Conservation (phyloP, 2,797 vertebrate genomes). For the Tenualosa thibaudeaui region DNA sequence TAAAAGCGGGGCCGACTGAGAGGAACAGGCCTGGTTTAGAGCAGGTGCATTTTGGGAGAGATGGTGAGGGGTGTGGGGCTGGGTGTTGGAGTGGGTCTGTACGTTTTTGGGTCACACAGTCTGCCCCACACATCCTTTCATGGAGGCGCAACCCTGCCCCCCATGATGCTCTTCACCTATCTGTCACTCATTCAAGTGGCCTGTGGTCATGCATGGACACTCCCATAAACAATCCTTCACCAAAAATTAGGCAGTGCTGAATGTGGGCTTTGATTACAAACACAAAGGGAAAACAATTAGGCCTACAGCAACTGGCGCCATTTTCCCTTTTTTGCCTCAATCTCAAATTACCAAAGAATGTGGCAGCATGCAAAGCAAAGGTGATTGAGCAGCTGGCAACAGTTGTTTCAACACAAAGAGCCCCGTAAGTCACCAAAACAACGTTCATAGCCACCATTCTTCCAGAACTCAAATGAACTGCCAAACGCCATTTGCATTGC, state of each 20-base stretch:
- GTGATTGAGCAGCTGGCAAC: conserved; percentile 9
- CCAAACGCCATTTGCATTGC: conserved; percentile 16
- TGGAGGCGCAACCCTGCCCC: not conserved
- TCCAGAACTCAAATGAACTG: not conserved
- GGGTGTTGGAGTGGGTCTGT: not conserved
- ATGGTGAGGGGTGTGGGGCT: not conserved
- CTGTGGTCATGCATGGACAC: not conserved
- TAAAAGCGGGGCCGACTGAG: not conserved
- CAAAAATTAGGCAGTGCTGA: not conserved
- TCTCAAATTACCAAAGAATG: conserved; percentile 13
- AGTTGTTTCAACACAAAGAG: not conserved
- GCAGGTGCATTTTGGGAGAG: conserved; percentile 2
- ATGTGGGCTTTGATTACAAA: not conserved
- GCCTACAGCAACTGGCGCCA: not conserved
- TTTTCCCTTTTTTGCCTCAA: not conserved
- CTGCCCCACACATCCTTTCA: not conserved
- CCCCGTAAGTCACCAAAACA: not conserved
- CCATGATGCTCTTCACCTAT: not conserved
- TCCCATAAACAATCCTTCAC: not conserved
- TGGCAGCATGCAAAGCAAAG: conserved; percentile 1
- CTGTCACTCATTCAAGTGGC: conserved; percentile 6
- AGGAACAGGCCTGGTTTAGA: not conserved
- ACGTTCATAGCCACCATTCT: not conserved
- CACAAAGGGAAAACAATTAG: not conserved
- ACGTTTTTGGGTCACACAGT: conserved; percentile 4